Evolutionary conservation across 2,113 vertebrate species (phyloP).

Genomic region (Mungos mungo): DNA sequence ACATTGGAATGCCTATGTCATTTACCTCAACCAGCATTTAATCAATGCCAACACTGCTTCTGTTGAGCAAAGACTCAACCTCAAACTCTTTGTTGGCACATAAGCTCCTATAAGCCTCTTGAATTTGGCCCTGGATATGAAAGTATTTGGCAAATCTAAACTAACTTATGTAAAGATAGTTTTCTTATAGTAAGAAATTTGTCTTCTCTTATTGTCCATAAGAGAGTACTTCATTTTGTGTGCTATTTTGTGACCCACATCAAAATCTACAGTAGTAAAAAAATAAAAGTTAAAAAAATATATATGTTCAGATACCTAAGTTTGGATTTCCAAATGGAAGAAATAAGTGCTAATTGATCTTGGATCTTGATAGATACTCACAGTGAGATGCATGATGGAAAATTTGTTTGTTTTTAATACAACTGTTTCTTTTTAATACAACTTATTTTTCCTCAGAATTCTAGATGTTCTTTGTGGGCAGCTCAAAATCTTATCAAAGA

Average conservation of each 20-base stretch:
- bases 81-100: neutral
- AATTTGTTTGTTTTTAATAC: no score
- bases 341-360: neutral
- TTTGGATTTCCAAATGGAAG: neutral
- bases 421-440: neutral
- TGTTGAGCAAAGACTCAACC: neutral
- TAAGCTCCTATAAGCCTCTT: neutral
- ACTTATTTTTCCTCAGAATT: neutral
- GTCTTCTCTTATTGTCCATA: neutral
- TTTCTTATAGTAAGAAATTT: neutral
- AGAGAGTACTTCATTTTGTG: neutral
- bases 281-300: neutral
- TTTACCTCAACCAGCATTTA: neutral
- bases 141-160: neutral
- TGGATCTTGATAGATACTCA: neutral
- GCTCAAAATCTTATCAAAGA: constrained; percentile 7
- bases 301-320: neutral
- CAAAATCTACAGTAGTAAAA: neutral
- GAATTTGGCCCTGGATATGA: neutral
- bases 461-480: neutral
- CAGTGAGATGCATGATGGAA: neutral
- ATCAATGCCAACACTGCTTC: neutral
- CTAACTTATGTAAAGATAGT: neutral
- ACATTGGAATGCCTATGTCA: neutral
- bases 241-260: neutral